Evolutionary conservation across 1,140 invertebrate species (phyloP), one percentile per base, ranked within the genome.

Genomic region (Palaemon carinicauda): DNA sequence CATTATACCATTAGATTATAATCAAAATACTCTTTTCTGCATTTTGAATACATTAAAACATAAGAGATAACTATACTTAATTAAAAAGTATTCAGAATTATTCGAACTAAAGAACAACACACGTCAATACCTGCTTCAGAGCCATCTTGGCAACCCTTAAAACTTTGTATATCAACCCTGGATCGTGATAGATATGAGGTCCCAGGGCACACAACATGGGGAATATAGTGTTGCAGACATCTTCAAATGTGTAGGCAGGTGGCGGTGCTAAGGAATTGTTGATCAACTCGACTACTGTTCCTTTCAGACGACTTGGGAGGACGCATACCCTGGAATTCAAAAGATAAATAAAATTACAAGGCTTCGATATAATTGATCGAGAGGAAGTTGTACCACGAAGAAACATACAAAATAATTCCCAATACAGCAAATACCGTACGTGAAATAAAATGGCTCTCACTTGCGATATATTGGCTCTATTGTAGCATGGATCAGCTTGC

Each of bases 141-240:
- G 91, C 93, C 9, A 92, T 87, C 89, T 94, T 93, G 83, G 93
- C 93, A 24, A 96, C 90, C 31, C 95, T 92, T 88, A 96, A 94
- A 73, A 97, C 93, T 93, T 98, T 98, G 90, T 97, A 96, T 92
- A 99, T 95, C 19, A 98, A 92, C 85, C 97, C 94, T 0, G 97
- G 95, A 93, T 99, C 97, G 89, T 94, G 94, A 88, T 97, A 95
- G 73, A 99, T 92, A 86, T 97, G 95, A 1, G 98, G 96, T 51
- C 98, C 98, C 73, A 99, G 92, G 19, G 95, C 93, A 87, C 95
- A 92, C 9, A 99, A 91, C 93, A 99, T 97, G n/a, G 97, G 96
- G 90, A 98, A 94, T 0, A 96, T 94, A 74, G 94, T 92, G n/a
- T 95, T 93, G 53, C 94, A 93, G 65, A 99, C 93, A 31, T 97